phyloP scores from a whole-genome alignment of 2,888 invertebrate species.

The Cryptocephalus primarius region DNA sequence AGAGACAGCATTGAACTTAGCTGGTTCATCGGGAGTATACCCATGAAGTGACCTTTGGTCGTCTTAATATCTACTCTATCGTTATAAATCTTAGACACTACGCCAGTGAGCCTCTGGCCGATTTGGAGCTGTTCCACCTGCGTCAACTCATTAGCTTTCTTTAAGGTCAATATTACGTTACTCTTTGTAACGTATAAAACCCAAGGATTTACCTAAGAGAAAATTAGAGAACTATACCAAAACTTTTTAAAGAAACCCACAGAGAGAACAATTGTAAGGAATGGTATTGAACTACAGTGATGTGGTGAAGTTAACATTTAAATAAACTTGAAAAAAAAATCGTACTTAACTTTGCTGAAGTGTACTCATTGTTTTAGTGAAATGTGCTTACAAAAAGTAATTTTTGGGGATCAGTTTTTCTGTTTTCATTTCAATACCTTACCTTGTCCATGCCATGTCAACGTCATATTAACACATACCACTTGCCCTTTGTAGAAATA shows the following conservation, averaged over 20 bases:
- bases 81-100: slow-evolving; percentile 26
- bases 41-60: slow-evolving; percentile 19
- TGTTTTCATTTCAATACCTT: no score
- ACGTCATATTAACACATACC: slow-evolving; percentile 24
- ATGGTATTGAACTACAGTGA: no score
- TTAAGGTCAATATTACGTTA: slow-evolving; percentile 11
- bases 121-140: slow-evolving; percentile 23
- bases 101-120: slow-evolving; percentile 35
- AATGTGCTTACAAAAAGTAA: no score
- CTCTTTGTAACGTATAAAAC: neutral
- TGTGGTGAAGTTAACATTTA: no score
- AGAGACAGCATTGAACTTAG: slow-evolving; percentile 32
- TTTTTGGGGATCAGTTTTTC: no score
- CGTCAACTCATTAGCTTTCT: slow-evolving; percentile 14
- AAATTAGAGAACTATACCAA: neutral
- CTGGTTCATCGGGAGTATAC: slow-evolving; percentile 34
- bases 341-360: no score
- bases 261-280: no score
- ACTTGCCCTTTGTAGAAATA: slow-evolving; percentile 51
- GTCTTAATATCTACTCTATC: slow-evolving; percentile 35
- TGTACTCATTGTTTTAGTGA: no score
- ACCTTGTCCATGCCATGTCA: no score
- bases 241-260: neutral
- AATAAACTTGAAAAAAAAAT: no score
- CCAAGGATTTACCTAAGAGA: neutral